Conservation (phyloP, 2,113 vertebrate species). For the Mustela lutreola region DNA sequence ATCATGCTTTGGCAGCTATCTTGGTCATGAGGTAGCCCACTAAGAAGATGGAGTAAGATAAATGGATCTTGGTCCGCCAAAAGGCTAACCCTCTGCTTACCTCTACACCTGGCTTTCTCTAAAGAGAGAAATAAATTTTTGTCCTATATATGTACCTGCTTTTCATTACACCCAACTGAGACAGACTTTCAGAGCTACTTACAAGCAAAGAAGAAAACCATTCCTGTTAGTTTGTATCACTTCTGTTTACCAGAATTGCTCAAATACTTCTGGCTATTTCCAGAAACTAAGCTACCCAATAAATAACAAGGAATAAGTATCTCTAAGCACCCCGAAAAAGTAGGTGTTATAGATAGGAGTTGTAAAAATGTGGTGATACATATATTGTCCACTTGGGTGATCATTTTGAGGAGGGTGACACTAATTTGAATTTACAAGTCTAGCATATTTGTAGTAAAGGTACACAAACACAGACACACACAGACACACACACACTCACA, state of each 20-base stretch:
- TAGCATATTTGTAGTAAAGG: neutral
- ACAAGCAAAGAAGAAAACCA: neutral
- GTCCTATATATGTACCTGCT: neutral
- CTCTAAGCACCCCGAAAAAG: neutral
- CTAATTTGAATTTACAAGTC: neutral
- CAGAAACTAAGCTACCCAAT: neutral
- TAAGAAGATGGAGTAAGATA: neutral
- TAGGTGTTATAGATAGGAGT: neutral
- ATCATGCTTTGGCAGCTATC: neutral
- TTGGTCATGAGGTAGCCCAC: neutral
- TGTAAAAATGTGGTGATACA: neutral
- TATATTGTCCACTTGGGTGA: neutral
- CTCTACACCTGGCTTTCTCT: neutral
- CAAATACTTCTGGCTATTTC: neutral
- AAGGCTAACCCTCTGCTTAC: neutral
- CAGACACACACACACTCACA: neutral
- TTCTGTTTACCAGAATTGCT: neutral
- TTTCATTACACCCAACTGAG: neutral
- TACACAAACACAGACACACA: neutral
- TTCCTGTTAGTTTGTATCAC: neutral
- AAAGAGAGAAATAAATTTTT: neutral
- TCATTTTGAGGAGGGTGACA: neutral
- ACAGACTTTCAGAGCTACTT: neutral
- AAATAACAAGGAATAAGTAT: neutral
- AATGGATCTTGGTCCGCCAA: neutral